Percentiles rank a stretch among this genome's conserved stretches.
Evolutionary conservation across 1,140 invertebrate species (phyloP).

Genomic region (Ganaspis sp.): DNA sequence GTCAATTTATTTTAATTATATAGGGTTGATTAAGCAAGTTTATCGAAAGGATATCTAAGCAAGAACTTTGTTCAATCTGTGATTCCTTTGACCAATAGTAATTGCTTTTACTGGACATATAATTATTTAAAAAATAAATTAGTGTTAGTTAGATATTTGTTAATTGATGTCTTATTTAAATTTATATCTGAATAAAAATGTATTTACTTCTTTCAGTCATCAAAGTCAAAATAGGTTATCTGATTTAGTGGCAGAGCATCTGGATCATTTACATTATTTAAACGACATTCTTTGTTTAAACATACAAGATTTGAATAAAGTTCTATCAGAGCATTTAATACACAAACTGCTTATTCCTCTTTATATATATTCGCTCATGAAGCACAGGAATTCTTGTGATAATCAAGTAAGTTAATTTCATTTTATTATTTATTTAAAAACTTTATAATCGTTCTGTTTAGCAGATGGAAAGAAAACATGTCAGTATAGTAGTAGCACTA

Average conservation of each 20-base stretch:
- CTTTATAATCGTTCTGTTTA: constrained; percentile 39
- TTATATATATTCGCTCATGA: constrained; percentile 93
- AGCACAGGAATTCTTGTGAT: constrained; percentile 65
- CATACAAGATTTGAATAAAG: constrained; percentile 95
- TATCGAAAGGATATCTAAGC: no score
- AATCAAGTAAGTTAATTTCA: constrained; percentile 66
- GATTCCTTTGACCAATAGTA: no score
- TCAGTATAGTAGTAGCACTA: constrained; percentile 91
- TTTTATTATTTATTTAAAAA: constrained; percentile 22
- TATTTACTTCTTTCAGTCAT: constrained; percentile 80
- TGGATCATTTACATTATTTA: constrained; percentile 98
- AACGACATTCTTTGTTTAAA: constrained; percentile 97
- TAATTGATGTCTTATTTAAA: background rate
- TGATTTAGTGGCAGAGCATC: constrained; percentile 97
- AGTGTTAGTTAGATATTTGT: no score
- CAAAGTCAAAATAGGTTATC: constrained; percentile 93
- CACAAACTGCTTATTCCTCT: constrained; percentile 95
- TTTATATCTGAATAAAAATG: background rate
- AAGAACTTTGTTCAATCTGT: no score
- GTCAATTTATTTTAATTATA: no score
- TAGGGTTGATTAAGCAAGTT: no score
- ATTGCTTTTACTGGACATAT: no score
- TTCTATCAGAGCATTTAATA: constrained; percentile 95
- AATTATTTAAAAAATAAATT: no score
- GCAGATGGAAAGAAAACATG: constrained; percentile 72